Base-by-base conservation (phyloP, 1,140 invertebrate species). In the Drosophila lini region DNA sequence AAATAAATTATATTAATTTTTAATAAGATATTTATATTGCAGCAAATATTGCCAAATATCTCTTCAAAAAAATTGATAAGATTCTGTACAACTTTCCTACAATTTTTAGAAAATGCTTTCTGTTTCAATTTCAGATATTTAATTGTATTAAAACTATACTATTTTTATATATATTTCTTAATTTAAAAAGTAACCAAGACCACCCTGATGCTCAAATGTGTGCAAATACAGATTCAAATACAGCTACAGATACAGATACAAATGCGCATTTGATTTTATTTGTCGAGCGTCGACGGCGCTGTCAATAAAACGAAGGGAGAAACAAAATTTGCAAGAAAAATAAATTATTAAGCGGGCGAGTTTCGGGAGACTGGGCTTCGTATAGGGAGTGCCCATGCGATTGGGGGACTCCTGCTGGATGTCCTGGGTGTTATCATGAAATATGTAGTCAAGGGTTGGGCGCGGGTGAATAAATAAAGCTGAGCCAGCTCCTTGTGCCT, bases 261-360 rank as follows among this genome's bases (percentile, higher is more conserved):
- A 70, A 75, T 61, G 63, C 56, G 77, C 50, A 81, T 81, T 88
- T 84, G 80, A 88, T 88, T 88, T 88, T 88, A 83, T 89, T 83
- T 89, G 76, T 50, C 45, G 53, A 42, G 61, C 57, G 56, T 59
- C 83, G 58, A 65, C 69, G 58, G 63, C 69, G 82, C 62, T 69
- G 65, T 69, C 65, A 69, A 69, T 69, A 89, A 83, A 89, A 78
- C 42, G 63, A 62, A 61, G 65, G 53, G 62, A 32, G 22, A 47
- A 48, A 44, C 64, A 61, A 75, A 81, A 81, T 85, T 85, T 81
- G 68, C 81, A 80, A 73, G 64, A 44, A 56, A 89, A 89, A 89
- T 89, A 88, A 89, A 89, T 90, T 89, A 89, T 90, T 89, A 75
- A 90, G 78, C 57, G 62, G 45, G 32, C 25, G 16, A 48, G 41